phyloP scores from a whole-genome alignment of 2,113 vertebrate species.

The Podarcis raffonei region DNA sequence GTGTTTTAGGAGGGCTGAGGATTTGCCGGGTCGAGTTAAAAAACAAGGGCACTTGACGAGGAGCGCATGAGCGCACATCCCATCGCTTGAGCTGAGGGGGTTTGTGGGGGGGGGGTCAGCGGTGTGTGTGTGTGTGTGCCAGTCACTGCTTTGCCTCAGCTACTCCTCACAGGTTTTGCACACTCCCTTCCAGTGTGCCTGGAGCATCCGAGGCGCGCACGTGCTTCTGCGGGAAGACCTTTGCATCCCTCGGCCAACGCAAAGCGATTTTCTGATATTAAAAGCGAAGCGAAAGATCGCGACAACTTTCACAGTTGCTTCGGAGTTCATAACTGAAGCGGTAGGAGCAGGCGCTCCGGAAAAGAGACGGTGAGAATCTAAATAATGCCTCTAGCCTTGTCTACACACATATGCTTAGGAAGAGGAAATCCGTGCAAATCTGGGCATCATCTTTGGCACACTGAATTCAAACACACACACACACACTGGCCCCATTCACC shows the following conservation, averaged over 20 bases:
- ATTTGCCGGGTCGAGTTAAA: background rate
- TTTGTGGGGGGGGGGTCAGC: background rate
- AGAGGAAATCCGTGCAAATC: background rate
- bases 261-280: background rate
- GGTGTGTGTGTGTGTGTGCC: background rate
- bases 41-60: too few relatives aligned
- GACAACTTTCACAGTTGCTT: background rate
- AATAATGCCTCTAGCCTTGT: background rate
- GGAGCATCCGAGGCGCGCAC: background rate
- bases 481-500: background rate
- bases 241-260: background rate
- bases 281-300: background rate
- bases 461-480: rapidly evolving
- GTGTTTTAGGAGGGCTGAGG: background rate
- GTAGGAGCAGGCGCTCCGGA: background rate
- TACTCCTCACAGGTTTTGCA: background rate
- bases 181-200: background rate
- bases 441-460: background rate
- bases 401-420: too few relatives aligned
- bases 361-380: background rate
- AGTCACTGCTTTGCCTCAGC: background rate
- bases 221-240: background rate
- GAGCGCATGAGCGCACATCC: background rate
- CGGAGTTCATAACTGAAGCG: background rate
- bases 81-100: background rate